Conservation (phyloP, 2,888 invertebrate genomes). For the Trissoscelio sp. region DNA sequence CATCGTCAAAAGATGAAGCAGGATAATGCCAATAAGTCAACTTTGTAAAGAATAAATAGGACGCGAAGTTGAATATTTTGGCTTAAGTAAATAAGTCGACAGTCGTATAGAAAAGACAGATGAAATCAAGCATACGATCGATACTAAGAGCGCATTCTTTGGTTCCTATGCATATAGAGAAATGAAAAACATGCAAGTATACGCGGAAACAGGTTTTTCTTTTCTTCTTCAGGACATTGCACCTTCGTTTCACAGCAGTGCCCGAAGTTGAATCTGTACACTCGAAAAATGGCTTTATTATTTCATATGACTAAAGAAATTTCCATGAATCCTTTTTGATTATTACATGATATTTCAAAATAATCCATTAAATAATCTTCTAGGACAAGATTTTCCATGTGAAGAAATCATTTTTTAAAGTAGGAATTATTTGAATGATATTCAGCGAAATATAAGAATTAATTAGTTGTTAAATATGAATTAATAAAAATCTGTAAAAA, state of each 20-base stretch:
- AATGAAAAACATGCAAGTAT: constrained; percentile 46
- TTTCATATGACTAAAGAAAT: background rate
- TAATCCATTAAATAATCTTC: no score
- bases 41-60: constrained; percentile 59
- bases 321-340: no score
- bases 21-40: constrained; percentile 64
- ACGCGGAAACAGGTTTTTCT: constrained; percentile 29
- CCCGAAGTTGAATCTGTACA: background rate
- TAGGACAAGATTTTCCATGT: no score
- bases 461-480: no score
- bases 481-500: no score
- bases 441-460: no score
- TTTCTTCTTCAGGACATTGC: constrained; percentile 29
- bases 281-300: constrained; percentile 19
- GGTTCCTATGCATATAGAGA: constrained; percentile 17
- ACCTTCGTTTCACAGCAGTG: constrained; percentile 22
- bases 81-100: constrained; percentile 66
- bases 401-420: no score
- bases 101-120: constrained; percentile 45
- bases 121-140: constrained; percentile 62
- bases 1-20: constrained; percentile 48
- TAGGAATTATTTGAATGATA: no score
- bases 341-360: no score
- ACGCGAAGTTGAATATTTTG: constrained; percentile 60
- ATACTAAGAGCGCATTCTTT: constrained; percentile 44